These are phyloP conservation scores for Drosophila kurseongensis DNA, from an alignment of 1,140 invertebrate species.

Conservation along the genomic window DNA sequence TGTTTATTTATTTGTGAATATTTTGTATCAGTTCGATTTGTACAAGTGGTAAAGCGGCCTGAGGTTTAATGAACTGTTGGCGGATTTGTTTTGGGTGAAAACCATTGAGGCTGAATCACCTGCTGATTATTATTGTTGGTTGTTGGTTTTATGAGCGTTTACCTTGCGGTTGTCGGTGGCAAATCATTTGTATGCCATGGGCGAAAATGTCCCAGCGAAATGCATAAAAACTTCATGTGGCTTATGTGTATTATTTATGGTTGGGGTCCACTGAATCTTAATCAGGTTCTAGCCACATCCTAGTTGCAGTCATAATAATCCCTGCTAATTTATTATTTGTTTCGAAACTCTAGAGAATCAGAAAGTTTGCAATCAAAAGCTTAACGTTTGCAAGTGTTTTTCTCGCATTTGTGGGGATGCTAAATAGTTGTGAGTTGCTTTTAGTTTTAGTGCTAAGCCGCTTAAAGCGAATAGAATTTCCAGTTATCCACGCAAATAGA, in stretches of 20 bases:
- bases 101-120: slow-evolving; percentile 64
- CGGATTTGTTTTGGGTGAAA: slow-evolving; percentile 76
- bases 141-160: slow-evolving; percentile 52
- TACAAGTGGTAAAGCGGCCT: slow-evolving; percentile 41
- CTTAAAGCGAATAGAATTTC: slow-evolving; percentile 33
- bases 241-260: slow-evolving; percentile 65
- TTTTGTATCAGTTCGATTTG: slow-evolving; percentile 63
- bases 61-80: slow-evolving; percentile 70
- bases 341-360: slow-evolving; percentile 20
- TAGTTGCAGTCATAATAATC: slow-evolving; percentile 37
- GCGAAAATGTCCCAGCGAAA: slow-evolving; percentile 63
- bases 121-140: slow-evolving; percentile 44
- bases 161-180: slow-evolving; percentile 49
- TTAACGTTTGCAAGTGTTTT: slow-evolving; percentile 36
- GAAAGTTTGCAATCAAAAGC: slow-evolving; percentile 60
- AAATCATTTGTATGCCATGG: slow-evolving; percentile 68
- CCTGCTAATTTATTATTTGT: slow-evolving; percentile 11
- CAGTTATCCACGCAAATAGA: slow-evolving; percentile 21
- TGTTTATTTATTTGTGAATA: slow-evolving; percentile 67
- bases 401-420: slow-evolving; percentile 35
- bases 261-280: slow-evolving; percentile 42
- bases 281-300: slow-evolving; percentile 58
- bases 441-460: slow-evolving; percentile 32
- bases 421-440: slow-evolving; percentile 33
- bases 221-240: slow-evolving; percentile 35